These are phyloP conservation scores for Trematomus loennbergii DNA, from an alignment of 2,113 vertebrate species.

Conservation along the genomic window DNA sequence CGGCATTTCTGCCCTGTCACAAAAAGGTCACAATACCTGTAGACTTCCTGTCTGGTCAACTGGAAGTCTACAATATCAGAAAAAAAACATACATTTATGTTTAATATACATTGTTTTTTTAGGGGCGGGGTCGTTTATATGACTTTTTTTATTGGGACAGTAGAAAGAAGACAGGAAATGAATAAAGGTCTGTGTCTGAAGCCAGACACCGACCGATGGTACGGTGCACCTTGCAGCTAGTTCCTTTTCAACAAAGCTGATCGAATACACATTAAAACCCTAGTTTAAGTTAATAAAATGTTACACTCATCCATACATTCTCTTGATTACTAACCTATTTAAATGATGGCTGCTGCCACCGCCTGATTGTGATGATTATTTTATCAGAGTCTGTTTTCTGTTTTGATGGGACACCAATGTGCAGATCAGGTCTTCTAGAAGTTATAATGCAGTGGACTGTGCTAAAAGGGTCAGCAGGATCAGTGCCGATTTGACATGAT, in stretches of 20 bases:
- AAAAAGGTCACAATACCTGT: background rate
- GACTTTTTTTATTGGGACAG: background rate
- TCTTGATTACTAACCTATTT: background rate
- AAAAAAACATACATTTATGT: background rate
- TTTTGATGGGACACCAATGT: constrained; percentile 7
- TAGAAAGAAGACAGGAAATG: constrained; percentile 7
- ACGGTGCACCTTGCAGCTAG: background rate
- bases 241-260: background rate
- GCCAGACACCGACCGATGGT: background rate
- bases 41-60: constrained; percentile 1
- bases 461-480: constrained; percentile 49
- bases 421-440: constrained; percentile 13
- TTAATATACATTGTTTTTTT: background rate
- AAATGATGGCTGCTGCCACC: background rate
- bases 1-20: too few relatives aligned
- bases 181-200: background rate
- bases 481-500: constrained; percentile 62
- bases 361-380: background rate
- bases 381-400: background rate
- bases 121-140: too few relatives aligned
- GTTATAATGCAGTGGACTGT: constrained; percentile 41
- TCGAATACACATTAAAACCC: background rate
- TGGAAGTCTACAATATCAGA: background rate
- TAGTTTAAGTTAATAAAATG: background rate
- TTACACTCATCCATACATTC: background rate